Percentiles rank a stretch among this genome's conserved stretches.
Evolutionary conservation across 2,888 invertebrate genomes (phyloP).

Genomic region (Patella pellucida): DNA sequence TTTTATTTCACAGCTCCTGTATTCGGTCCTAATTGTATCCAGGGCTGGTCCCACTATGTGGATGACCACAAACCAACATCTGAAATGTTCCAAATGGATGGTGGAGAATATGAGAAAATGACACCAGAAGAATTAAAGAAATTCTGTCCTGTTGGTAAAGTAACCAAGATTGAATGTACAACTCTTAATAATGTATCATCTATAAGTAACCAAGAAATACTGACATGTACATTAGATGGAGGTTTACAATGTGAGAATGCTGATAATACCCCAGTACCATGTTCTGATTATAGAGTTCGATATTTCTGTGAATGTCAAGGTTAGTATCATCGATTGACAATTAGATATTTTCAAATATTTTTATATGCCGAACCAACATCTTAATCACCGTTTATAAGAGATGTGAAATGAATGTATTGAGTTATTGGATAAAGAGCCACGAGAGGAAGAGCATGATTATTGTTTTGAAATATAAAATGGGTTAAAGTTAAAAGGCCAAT

Average conservation of each 20-base stretch:
- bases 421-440: too few species aligned
- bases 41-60: conserved; percentile 18
- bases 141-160: conserved; percentile 17
- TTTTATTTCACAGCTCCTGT: too few species aligned
- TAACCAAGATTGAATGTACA: conserved; percentile 48
- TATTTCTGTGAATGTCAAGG: conserved; percentile 72
- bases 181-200: conserved; percentile 40
- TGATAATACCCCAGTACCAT: conserved; percentile 40
- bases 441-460: too few species aligned
- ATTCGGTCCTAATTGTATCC: neutral
- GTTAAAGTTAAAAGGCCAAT: neutral
- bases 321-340: too few species aligned
- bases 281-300: conserved; percentile 58
- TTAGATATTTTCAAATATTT: too few species aligned
- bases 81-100: neutral
- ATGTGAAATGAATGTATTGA: too few species aligned
- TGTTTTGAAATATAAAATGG: too few species aligned
- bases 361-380: too few species aligned
- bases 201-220: conserved; percentile 43
- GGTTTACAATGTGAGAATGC: conserved; percentile 79
- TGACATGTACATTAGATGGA: conserved; percentile 74
- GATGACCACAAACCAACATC: conserved; percentile 3
- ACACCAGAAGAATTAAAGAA: conserved; percentile 15
- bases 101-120: conserved; percentile 19
- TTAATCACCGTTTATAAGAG: too few species aligned